These are phyloP conservation scores for Parasteatoda lunata DNA, from an alignment of 2,888 invertebrate species.

Conservation along the genomic window DNA sequence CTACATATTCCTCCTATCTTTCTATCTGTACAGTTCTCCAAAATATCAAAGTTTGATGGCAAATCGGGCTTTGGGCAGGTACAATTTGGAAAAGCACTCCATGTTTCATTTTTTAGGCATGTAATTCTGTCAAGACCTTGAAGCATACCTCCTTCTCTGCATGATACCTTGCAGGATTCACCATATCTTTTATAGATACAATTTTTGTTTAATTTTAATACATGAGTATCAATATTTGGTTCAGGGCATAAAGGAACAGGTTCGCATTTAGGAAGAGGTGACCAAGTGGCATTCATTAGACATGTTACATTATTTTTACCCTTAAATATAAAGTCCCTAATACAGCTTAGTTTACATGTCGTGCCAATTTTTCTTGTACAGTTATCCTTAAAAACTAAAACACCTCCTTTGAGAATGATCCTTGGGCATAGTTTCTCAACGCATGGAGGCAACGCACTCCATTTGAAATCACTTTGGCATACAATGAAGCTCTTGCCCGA, in stretches of 20 bases:
- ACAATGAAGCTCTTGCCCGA: background rate
- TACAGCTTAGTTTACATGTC: slow-evolving; percentile 1
- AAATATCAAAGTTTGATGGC: background rate
- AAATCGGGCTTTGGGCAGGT: background rate
- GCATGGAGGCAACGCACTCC: background rate
- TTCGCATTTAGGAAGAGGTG: background rate
- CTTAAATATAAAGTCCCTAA: background rate
- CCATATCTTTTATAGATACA: background rate
- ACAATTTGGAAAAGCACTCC: slow-evolving; percentile 15
- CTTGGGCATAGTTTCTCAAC: background rate
- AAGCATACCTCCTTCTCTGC: background rate
- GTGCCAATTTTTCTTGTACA: background rate
- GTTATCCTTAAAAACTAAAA: background rate
- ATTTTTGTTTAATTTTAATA: background rate
- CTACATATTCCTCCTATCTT: slow-evolving; percentile 2
- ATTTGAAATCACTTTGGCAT: slow-evolving; percentile 2
- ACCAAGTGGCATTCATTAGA: slow-evolving; percentile 4
- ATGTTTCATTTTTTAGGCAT: background rate
- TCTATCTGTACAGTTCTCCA: background rate
- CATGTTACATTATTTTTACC: slow-evolving; percentile 1
- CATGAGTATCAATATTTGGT: background rate
- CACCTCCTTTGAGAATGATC: background rate
- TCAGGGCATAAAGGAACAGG: background rate
- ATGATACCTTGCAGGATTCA: background rate
- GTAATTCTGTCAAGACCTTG: background rate